A percentile compares a stretch with the other conserved stretches of the same genome.
These are phyloP conservation scores for Chaunax sp. DNA, from an alignment of 2,797 vertebrate species.

Conservation along the genomic window DNA sequence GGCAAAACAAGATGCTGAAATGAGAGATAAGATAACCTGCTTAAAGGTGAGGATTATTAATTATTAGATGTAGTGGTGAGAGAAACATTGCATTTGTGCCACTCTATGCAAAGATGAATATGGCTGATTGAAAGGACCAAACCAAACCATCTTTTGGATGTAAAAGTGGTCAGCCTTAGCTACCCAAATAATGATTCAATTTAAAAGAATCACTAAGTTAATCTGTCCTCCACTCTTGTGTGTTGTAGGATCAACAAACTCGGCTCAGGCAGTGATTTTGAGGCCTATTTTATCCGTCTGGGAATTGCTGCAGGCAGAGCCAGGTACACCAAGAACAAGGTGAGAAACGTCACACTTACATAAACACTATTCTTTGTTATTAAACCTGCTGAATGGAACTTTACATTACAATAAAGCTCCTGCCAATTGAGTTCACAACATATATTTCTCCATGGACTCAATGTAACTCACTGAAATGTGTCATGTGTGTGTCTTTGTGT, in stretches of 20 bases:
- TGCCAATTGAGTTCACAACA: too few relatives aligned
- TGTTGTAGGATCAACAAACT: constrained; percentile 91
- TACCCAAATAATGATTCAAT: too few relatives aligned
- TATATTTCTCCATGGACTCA: too few relatives aligned
- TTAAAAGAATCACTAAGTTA: too few relatives aligned
- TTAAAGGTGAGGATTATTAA: neutral
- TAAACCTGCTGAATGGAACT: too few relatives aligned
- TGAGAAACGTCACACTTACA: constrained; percentile 64
- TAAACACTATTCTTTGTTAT: neutral
- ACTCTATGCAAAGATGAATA: neutral
- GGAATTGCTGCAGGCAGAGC: constrained; percentile 93
- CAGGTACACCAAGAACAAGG: constrained; percentile 94
- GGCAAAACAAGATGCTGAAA: too few relatives aligned
- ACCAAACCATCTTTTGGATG: too few relatives aligned
- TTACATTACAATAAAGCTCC: too few relatives aligned
- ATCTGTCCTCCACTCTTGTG: constrained; percentile 5
- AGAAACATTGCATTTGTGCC: constrained; percentile 1
- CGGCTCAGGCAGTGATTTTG: constrained; percentile 97
- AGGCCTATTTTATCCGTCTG: constrained; percentile 96
- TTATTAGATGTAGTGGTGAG: neutral
- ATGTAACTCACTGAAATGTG: too few relatives aligned
- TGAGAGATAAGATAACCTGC: too few relatives aligned
- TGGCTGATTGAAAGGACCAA: too few relatives aligned
- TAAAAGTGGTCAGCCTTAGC: too few relatives aligned
- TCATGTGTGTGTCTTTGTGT: constrained; percentile 28